Evolutionary conservation across 2,888 invertebrate species (phyloP), one percentile per base, ranked within the genome.

Genomic region (Volucella bombylans): DNA sequence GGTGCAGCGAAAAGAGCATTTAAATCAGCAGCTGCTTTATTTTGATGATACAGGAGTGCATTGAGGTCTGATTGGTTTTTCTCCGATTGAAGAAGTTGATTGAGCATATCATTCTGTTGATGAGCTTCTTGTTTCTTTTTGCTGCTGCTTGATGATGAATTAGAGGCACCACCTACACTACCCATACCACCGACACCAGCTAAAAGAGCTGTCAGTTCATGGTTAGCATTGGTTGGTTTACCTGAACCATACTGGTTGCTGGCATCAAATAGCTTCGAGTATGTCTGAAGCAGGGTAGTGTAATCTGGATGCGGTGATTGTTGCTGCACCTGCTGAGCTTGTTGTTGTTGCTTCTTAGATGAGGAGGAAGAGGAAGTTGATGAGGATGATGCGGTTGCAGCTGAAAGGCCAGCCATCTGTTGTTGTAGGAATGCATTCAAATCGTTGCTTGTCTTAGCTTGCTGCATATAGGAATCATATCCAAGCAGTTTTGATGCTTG

Each of bases 401-500:
- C 91, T 2, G 90, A 87, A 2, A 87, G 89, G 0, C 90, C 90
- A 43, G 90, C 90, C 89, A 91, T 90, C 77, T 91, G 91, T 54
- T 91, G 91, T 87, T 91, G 91, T 80, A 91, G 88, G 80, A 91
- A 91, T 78, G 89, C 89, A 76, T 90, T 91, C 3, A 91, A 87
- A 76, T 91, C 91, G 82, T 90, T 90, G 76, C 88, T 90, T 31
- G 88, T 89, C 59, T 90, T 90, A 38, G 88, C 89, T 68, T 90
- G 90, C 79, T 90, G 90, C 89, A 91, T 91, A 68, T 91, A 91
- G 43, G 91, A 89, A 83, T 91, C 91, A 62, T 91, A 91, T 61
- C 91, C 91, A n/a, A 91, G 88, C 38, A 91, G 71, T 78, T 91
- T 91, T 2, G 91, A 91, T 4, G 91, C 91, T 77, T 91, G 91